Percentiles rank a stretch among this genome's conserved stretches.
These are phyloP conservation scores for Carassius auratus DNA, from an alignment of 2,113 vertebrate species.

Conservation along the genomic window DNA sequence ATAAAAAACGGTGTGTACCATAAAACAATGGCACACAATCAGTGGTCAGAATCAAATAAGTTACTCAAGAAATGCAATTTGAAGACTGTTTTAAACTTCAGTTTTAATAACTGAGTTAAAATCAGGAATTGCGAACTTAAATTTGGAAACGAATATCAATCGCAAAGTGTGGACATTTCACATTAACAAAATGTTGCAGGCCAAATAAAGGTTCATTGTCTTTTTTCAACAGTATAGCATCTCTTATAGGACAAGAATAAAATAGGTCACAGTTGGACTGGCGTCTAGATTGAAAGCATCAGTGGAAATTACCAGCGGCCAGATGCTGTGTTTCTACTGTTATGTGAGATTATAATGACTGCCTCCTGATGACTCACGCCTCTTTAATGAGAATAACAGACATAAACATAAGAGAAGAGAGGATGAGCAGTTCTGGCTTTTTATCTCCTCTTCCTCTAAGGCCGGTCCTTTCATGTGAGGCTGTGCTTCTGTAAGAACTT, in stretches of 20 bases:
- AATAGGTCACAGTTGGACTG: constrained; percentile 12
- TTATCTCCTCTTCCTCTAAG: constrained; percentile 24
- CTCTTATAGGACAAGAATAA: neutral
- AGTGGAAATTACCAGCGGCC: constrained; percentile 22
- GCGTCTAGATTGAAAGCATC: neutral
- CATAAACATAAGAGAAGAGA: constrained; percentile 16
- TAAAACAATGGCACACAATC: too few species aligned
- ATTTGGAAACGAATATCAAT: too few species aligned
- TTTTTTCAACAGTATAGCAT: too few species aligned
- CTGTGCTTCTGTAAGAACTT: constrained; percentile 29
- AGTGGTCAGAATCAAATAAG: too few species aligned
- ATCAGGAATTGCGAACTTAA: too few species aligned
- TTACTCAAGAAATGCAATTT: too few species aligned
- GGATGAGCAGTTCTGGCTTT: constrained; percentile 19
- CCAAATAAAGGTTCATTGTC: too few species aligned
- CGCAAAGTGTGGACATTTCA: too few species aligned
- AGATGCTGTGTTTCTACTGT: constrained; percentile 11
- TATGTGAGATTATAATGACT: constrained; percentile 12
- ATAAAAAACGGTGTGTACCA: too few species aligned
- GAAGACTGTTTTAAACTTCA: too few species aligned
- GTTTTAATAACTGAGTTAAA: too few species aligned
- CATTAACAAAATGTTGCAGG: too few species aligned
- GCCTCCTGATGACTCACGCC: constrained; percentile 15
- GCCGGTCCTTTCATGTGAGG: neutral
- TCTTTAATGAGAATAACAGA: constrained; percentile 38